Percentiles rank a stretch among this genome's conserved stretches.
Evolutionary conservation across 2,113 vertebrate species (phyloP).

Genomic region (Pseudopipra pipra): DNA sequence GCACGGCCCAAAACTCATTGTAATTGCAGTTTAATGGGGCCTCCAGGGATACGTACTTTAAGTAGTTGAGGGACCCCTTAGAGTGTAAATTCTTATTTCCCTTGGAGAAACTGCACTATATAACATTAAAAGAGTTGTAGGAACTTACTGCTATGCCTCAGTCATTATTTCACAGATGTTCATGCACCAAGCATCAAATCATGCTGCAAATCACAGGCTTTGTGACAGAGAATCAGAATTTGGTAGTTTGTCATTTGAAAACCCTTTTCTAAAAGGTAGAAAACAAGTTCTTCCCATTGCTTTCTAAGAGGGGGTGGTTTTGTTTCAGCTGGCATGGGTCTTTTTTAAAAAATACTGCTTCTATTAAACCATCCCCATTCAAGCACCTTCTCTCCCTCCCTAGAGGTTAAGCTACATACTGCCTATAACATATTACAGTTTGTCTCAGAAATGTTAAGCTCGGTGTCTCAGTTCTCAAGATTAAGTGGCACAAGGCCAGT

Average conservation of each 20-base stretch:
- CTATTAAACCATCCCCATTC: not conserved
- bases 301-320: not conserved
- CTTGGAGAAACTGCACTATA: constrained; percentile 4
- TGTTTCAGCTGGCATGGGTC: not conserved
- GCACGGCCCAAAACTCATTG: not conserved
- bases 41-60: not conserved
- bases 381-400: not conserved
- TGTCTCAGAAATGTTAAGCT: constrained; percentile 22
- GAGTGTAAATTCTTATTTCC: constrained; percentile 17
- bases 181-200: not conserved
- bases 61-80: not conserved
- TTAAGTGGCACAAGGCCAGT: constrained; percentile 4
- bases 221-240: not conserved
- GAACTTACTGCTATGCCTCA: not conserved
- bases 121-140: not conserved
- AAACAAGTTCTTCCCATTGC: not conserved
- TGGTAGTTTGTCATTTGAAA: not conserved
- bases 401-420: not conserved
- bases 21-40: constrained; percentile 44
- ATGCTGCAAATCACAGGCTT: not conserved
- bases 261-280: not conserved
- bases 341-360: not conserved
- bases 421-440: not conserved
- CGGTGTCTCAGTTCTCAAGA: not conserved
- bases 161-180: constrained; percentile 10